A percentile compares a stretch with the other conserved stretches of the same genome.
These are phyloP conservation scores for Paralvinella palmiformis DNA, from an alignment of 1,140 invertebrate species.

Conservation along the genomic window DNA sequence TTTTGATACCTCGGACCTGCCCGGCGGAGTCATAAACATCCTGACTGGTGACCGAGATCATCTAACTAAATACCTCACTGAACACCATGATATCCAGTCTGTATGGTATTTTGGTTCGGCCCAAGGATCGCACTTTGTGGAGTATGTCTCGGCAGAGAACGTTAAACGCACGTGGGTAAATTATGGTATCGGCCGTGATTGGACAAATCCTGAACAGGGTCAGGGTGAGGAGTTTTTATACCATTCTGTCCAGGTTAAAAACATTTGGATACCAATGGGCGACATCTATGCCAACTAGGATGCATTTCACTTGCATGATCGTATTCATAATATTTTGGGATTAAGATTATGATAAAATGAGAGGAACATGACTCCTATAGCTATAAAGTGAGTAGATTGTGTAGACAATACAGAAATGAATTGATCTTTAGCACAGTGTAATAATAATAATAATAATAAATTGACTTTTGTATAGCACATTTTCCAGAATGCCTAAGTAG, in stretches of 20 bases:
- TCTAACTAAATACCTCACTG: conserved; percentile 47
- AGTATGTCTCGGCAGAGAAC: conserved; percentile 45
- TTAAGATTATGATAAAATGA: too few relatives aligned
- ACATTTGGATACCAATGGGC: conserved; percentile 55
- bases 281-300: conserved; percentile 54
- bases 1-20: conserved; percentile 54
- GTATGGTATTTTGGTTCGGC: conserved; percentile 50
- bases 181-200: conserved; percentile 39
- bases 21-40: conserved; percentile 54
- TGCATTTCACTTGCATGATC: neutral
- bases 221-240: conserved; percentile 51
- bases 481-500: too few relatives aligned
- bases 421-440: too few relatives aligned
- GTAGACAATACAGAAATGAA: too few relatives aligned
- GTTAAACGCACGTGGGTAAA: conserved; percentile 54
- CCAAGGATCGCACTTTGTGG: conserved; percentile 49
- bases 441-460: too few relatives aligned
- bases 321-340: neutral
- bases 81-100: conserved; percentile 52
- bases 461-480: too few relatives aligned
- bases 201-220: conserved; percentile 41
- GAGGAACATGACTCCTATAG: too few relatives aligned
- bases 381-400: too few relatives aligned
- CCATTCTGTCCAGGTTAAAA: conserved; percentile 50
- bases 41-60: conserved; percentile 51